Evolutionary conservation across 2,888 invertebrate species (phyloP), one percentile per base, ranked within the genome.

Genomic region (Colletes collaris): DNA sequence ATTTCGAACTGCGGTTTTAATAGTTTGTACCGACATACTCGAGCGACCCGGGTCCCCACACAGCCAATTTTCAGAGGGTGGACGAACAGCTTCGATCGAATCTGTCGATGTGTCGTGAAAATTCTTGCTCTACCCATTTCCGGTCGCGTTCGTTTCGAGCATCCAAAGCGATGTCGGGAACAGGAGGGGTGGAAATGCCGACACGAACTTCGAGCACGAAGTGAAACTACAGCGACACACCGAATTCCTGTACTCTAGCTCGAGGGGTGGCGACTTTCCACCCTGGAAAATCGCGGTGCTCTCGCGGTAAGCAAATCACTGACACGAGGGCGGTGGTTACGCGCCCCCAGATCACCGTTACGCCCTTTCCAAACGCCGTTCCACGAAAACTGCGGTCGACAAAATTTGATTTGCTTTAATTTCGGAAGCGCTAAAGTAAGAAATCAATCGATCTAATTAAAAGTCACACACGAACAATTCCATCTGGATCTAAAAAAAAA

Each of bases 1-100:
- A 82, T 81, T 82, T 52, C 58, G 44, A 81, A 82, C 68, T 77
- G 82, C 68, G 69, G 78, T 76, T 83, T 79, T 76, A 79, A 83
- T 73, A 46, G 82, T 79, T 79, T 74, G 73, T 69, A 62, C 60
- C 65, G 52, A 50, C 40, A 16, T 16, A 67, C 19, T n/a, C 67
- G 19, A 3, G 40, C n/a, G 5, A 46, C 49, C 60, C 60, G 11
- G 27, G 27, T 27, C n/a, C 50, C 44, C 37, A 7, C 37, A 40
- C 71, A 50, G 52, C n/a, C 69, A 70, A 77, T 79, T 79, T 66
- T 35, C 78, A 46, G 35, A 3, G 50, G 60, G 63, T 60, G 50
- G 55, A 77, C 69, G 62, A 77, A 77, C 70, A 52, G 59, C 66
- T 66, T 40, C 52, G 35, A 6, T 10, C 13, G 40, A 46, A 66